Evolutionary conservation across 2,797 vertebrate genomes (phyloP), one percentile per base, ranked within the genome.

Genomic region (Siniperca scherzeri): DNA sequence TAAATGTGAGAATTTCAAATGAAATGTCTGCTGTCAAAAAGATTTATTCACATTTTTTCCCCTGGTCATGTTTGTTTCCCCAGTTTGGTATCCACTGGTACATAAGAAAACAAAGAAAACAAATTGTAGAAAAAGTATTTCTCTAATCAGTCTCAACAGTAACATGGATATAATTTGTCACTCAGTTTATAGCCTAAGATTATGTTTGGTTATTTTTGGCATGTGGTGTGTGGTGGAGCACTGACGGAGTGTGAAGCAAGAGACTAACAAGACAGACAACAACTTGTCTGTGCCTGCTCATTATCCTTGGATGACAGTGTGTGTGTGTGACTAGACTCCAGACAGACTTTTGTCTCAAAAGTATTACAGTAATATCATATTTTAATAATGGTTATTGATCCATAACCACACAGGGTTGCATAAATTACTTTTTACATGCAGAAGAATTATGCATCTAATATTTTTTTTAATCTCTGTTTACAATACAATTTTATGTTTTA

Each of bases 141-240:
- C 60, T 27, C 71, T 77, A 2, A 52, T 36, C 5, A 44, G 38
- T 55, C 42, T 70, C 40, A 57, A 38, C 13, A 64, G 33, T 38
- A 61, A 59, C 46, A 36, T 53, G 33, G 48, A 68, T 75, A 57
- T 33, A 46, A 68, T 70, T 77, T 69, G 36, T 81, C 70, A 42
- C 59, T 85, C 70, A 74, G 38, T 13, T 53, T 64, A 64, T 59
- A 40, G 70, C 33, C 42, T 70, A 1, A 66, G 71, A 70, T 76
- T 55, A 46, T 53, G 33, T 78, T 84, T 77, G 68, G 74, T 33
- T 89, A 77, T 85, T 83, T 85, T 64, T 71, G 80, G 78, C 60
- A 48, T 16, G 30, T 30, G 30, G 30, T 3, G 44, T 73, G 71
- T 78, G 78, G 68, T 22, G 74, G 80, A 68, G 78, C 72, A 22